These are phyloP conservation scores for Galleria mellonella DNA, from an alignment of 1,140 invertebrate genomes.

Conservation along the genomic window DNA sequence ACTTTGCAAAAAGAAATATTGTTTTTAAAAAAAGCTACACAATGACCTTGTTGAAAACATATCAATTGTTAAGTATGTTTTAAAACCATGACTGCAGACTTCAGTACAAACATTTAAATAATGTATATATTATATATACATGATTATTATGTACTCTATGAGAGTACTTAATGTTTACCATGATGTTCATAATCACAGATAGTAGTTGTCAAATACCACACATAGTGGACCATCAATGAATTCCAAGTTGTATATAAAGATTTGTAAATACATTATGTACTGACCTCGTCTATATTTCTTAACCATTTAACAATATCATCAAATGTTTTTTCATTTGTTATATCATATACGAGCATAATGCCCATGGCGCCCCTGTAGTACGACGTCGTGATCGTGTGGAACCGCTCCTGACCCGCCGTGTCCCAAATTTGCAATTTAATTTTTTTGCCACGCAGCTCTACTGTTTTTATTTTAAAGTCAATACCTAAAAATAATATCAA, in stretches of 20 bases:
- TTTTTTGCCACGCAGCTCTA: slow-evolving; percentile 98
- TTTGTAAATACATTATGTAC: slow-evolving; percentile 5
- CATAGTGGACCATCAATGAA: too few species aligned
- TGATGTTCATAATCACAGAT: too few species aligned
- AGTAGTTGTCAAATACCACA: too few species aligned
- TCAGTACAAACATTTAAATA: too few species aligned
- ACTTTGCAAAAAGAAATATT: too few species aligned
- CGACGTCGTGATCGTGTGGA: slow-evolving; percentile 98
- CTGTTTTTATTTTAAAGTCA: slow-evolving; percentile 99
- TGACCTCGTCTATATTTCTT: slow-evolving; percentile 96
- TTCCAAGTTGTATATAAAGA: not conserved
- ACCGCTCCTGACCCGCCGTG: slow-evolving; percentile 96
- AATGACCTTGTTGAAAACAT: too few species aligned
- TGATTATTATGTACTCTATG: too few species aligned
- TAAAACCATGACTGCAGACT: too few species aligned
- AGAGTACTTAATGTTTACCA: too few species aligned
- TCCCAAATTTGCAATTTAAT: slow-evolving; percentile 99
- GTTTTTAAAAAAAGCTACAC: too few species aligned
- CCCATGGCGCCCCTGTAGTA: slow-evolving; percentile 99
- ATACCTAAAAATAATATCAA: slow-evolving; percentile 84
- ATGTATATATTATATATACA: too few species aligned
- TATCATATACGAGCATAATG: slow-evolving; percentile 99
- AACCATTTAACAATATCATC: slow-evolving; percentile 99
- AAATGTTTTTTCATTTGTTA: slow-evolving; percentile 98
- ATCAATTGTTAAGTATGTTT: too few species aligned